These are phyloP conservation scores for Perccottus glenii DNA, from an alignment of 2,113 vertebrate species.

Conservation along the genomic window DNA sequence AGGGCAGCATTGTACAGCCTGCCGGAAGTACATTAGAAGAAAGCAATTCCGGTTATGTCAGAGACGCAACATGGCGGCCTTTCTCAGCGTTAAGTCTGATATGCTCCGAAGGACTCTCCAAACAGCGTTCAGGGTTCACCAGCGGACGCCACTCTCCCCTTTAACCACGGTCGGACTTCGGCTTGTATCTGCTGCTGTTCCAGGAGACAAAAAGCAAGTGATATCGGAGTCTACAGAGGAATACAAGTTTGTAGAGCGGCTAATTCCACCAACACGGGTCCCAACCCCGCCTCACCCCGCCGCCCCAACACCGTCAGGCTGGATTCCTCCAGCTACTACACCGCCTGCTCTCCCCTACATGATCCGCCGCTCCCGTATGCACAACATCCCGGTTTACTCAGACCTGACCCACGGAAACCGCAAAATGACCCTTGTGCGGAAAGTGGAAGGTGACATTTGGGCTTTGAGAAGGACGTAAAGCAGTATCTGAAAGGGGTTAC, in stretches of 20 bases:
- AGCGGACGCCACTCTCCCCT: slow-evolving; percentile 9
- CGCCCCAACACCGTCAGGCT: slow-evolving; percentile 83
- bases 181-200: slow-evolving; percentile 1
- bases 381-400: slow-evolving; percentile 89
- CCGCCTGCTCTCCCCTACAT: slow-evolving; percentile 84
- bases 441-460: slow-evolving; percentile 92
- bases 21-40: slow-evolving; percentile 2
- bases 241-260: slow-evolving; percentile 85
- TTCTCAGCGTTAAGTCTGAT: neutral
- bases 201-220: neutral
- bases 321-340: slow-evolving; percentile 80
- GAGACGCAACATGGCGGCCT: slow-evolving; percentile 62
- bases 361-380: slow-evolving; percentile 90
- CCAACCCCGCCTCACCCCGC: slow-evolving; percentile 81
- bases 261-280: slow-evolving; percentile 82
- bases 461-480: slow-evolving; percentile 86
- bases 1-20: no score
- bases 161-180: slow-evolving; percentile 9
- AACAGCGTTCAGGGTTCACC: neutral
- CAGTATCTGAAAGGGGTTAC: slow-evolving; percentile 74
- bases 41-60: neutral
- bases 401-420: slow-evolving; percentile 83
- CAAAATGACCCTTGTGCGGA: slow-evolving; percentile 83
- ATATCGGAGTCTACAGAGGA: slow-evolving; percentile 83
- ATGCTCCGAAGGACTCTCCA: slow-evolving; percentile 22